Base-by-base conservation (phyloP, 2,113 vertebrate genomes). In the Zingel zingel region DNA sequence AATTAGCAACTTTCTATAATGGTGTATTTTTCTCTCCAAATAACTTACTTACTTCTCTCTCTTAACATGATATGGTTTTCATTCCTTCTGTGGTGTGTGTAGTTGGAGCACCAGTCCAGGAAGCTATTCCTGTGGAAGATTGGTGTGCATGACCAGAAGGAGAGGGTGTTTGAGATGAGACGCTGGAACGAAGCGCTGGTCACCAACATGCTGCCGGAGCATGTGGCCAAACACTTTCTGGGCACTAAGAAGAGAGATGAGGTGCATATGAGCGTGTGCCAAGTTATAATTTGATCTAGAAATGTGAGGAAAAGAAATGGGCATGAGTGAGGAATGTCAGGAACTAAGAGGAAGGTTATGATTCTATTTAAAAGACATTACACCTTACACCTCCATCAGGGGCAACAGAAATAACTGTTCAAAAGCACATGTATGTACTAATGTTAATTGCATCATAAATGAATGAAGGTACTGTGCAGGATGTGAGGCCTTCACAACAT, bases 191-290 rank as follows among this genome's bases (percentile, higher is more conserved):
- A 99, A 87, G 97, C 98, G 0, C 90, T 99, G 19, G 98, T 99
- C 86, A 97, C 96, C 85, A 99, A 99, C 91, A 99, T 99, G 98
- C 87, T 99, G 84, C 98, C 98, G 0, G 98, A 99, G 56, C 98
- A 99, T 0, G 98, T 99, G n/a, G 97, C 98, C 8, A 95, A 97
- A 5, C 98, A 99, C 88, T 99, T 99, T 86, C 93, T 99, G 83
- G 97, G 98, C 54, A 93, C 97, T 82, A 99, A 98, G 86, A 99
- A 98, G 82, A 92, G 98, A 88, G 98, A 99, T 0, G 98, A 99
- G 96, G 98, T 98, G 59, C 80, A 87, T 25, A 23, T 36, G 43
- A 62, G 15, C 16, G 1, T 53, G 58, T 11, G 11, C 6, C 11
- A 36, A 23, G 56, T 39, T 48, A 21, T 3, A 15, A 12, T 19